Evolutionary conservation across 2,888 invertebrate species (phyloP), one percentile per base, ranked within the genome.

Genomic region (Synanthedon myopaeformis): DNA sequence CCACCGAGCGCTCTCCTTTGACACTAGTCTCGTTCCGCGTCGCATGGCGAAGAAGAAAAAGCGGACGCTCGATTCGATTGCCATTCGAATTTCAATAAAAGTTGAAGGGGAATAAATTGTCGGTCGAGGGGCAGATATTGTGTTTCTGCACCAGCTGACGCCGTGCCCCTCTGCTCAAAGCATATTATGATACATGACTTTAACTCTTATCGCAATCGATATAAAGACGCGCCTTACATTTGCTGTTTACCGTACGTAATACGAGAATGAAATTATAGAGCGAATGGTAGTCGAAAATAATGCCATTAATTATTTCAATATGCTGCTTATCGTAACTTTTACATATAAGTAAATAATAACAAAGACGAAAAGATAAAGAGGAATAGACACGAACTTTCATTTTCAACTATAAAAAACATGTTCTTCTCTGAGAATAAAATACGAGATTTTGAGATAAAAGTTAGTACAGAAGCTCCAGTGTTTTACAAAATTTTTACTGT

Each of bases 11-110:
- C 70, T 70, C 64, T 68, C 56, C 55, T 61, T 60, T 57, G 60
- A 55, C 56, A 55, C 51, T 53, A 59, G 60, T 65, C 64, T 63
- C 61, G 65, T 59, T 64, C 64, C 59, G 57, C 55, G 56, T 57
- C 56, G 56, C 58, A 19, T 57, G 55, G 55, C 60, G 59, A 61
- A 56, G 54, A 52, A 55, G 55, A 51, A 55, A 55, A 45, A 52
- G 49, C 45, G 45, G 52, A 13, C 45, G 45, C 13, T n/a, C 13
- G 45, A 17, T 51, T 23, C 70, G 67, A 70, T 67, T 60, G 67
- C 69, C 64, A 73, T 79, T 76, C 73, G 70, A 74, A 76, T 77
- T 80, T 81, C 78, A 82, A 82, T 82, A 80, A 79, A 79, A 78
- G 65, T 78, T 73, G 70, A 77, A 76, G 76, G 77, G 76, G 73